These are phyloP conservation scores for Eretmocerus hayati DNA, from an alignment of 2,888 invertebrate genomes.

Conservation along the genomic window DNA sequence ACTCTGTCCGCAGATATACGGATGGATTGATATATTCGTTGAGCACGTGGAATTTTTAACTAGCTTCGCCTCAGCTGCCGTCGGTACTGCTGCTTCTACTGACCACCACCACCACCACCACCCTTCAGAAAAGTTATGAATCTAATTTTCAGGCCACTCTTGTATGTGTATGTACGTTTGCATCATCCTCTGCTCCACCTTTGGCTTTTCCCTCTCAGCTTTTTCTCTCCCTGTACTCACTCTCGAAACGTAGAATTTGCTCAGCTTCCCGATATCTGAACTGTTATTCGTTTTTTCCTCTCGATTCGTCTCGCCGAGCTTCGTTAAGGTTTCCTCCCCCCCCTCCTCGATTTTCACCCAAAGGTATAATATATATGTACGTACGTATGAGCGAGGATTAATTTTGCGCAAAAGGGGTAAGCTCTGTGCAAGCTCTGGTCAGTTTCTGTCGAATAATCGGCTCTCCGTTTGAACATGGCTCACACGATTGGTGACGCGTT, in stretches of 20 bases:
- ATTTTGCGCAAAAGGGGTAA: no score
- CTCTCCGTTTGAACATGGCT: no score
- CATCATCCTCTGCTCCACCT: conserved; percentile 20
- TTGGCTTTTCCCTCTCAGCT: conserved; percentile 1
- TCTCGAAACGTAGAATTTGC: not conserved
- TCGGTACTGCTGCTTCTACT: conserved; percentile 22
- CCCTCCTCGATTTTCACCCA: no score
- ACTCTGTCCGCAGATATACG: not conserved
- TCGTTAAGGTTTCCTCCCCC: not conserved
- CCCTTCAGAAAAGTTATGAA: conserved; percentile 45
- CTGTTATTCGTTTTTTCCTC: no score
- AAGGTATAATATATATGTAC: no score
- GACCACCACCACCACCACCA: conserved; percentile 26
- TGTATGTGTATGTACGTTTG: conserved; percentile 42
- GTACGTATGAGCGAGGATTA: no score
- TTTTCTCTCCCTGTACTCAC: not conserved
- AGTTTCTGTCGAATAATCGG: no score
- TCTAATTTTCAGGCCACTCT: conserved; percentile 39
- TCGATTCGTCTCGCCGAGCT: no score
- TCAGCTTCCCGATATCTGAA: conserved; percentile 8
- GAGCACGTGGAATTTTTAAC: conserved; percentile 45
- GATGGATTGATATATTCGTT: conserved; percentile 41
- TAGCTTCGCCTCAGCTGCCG: conserved; percentile 30
- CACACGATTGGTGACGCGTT: no score
- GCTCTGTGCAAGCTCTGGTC: no score